A percentile compares a stretch with the other conserved stretches of the same genome.
These are phyloP conservation scores for Plebejus anna DNA, from an alignment of 2,888 invertebrate species.

Conservation along the genomic window DNA sequence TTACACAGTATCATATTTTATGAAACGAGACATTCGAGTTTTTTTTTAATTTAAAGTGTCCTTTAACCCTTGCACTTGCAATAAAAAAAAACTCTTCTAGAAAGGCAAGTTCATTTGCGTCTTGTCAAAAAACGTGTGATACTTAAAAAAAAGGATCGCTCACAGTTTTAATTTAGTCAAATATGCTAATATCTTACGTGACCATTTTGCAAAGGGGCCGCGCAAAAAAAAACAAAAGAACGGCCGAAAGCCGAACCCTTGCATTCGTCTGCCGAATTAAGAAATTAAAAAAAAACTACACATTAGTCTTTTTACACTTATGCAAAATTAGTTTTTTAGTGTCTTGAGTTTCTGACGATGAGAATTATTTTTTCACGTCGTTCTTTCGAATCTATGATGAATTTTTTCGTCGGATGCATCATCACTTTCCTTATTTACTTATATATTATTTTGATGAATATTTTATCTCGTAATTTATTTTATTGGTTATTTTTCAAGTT, in stretches of 20 bases:
- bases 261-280: conserved; percentile 67
- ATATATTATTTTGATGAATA: neutral
- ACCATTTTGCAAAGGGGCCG: conserved; percentile 71
- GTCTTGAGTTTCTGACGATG: conserved; percentile 57
- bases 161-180: conserved; percentile 71
- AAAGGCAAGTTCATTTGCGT: conserved; percentile 46
- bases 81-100: conserved; percentile 39
- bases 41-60: neutral
- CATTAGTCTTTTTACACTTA: conserved; percentile 52
- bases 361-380: conserved; percentile 65
- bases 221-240: conserved; percentile 64
- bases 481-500: neutral
- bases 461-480: no score
- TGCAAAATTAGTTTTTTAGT: conserved; percentile 52
- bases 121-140: conserved; percentile 71
- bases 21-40: neutral
- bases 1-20: no score
- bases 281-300: conserved; percentile 65
- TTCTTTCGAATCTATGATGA: conserved; percentile 47
- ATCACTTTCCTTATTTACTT: neutral
- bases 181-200: conserved; percentile 75
- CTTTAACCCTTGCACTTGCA: neutral
- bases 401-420: neutral
- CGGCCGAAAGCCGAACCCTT: conserved; percentile 66
- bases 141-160: conserved; percentile 60